Percentiles rank a stretch among this genome's conserved stretches.
phyloP scores from a whole-genome alignment of 2,888 invertebrate species.

The Kuschelorhynchus macadamiae region DNA sequence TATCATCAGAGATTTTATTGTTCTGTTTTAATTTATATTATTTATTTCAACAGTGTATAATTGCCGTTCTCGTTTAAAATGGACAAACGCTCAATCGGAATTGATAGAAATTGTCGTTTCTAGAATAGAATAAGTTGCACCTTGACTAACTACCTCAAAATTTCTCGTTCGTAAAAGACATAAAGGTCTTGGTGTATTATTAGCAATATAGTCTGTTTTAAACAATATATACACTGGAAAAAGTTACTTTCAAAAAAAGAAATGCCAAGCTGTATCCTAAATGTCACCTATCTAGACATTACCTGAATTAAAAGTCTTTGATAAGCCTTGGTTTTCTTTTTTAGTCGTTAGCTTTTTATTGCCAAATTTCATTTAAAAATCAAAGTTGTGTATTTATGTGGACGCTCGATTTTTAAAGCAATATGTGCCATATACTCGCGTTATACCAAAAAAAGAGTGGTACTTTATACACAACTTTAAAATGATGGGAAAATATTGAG shows the following conservation, averaged over 20 bases:
- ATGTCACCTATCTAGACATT: not conserved
- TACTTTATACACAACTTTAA: constrained; percentile 30
- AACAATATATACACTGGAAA: constrained; percentile 32
- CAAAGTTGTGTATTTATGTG: constrained; percentile 31
- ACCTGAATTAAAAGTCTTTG: not conserved
- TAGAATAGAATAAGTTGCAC: constrained; percentile 41
- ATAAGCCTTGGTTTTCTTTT: constrained; percentile 33
- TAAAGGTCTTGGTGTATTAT: constrained; percentile 35
- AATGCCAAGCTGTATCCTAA: constrained; percentile 17
- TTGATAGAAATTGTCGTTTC: constrained; percentile 32
- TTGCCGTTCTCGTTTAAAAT: constrained; percentile 28
- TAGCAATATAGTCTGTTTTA: constrained; percentile 37
- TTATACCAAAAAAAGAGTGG: constrained; percentile 49
- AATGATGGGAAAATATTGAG: constrained; percentile 33
- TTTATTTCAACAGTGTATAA: constrained; percentile 13
- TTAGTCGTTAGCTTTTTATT: constrained; percentile 33
- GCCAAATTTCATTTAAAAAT: constrained; percentile 28
- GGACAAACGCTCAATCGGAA: constrained; percentile 15
- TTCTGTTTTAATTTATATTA: constrained; percentile 52
- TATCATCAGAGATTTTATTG: constrained; percentile 64
- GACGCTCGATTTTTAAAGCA: constrained; percentile 42
- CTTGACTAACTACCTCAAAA: constrained; percentile 42
- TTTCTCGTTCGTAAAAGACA: constrained; percentile 25
- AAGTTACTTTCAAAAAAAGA: constrained; percentile 35
- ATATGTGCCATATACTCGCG: constrained; percentile 49